These are phyloP conservation scores for Scaptomyza parva DNA, from an alignment of 2,888 invertebrate species.

Conservation along the genomic window DNA sequence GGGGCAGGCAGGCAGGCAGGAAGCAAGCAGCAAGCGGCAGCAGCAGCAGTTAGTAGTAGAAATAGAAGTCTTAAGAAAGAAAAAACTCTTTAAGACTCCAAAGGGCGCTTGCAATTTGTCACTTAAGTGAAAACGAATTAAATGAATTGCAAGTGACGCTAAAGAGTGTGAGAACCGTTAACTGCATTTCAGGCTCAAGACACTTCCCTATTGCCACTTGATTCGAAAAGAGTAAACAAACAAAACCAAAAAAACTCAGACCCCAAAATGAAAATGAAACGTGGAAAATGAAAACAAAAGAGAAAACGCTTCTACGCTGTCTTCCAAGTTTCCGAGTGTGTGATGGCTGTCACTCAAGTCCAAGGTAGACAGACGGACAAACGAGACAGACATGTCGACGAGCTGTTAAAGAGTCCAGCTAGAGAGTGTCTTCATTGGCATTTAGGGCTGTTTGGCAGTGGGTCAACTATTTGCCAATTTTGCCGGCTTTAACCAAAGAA, in stretches of 20 bases:
- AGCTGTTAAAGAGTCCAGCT: conserved; percentile 15
- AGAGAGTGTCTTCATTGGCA: conserved; percentile 22
- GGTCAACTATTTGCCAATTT: conserved; percentile 55
- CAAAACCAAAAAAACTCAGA: conserved; percentile 37
- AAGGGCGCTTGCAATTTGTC: conserved; percentile 66
- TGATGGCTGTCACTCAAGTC: conserved; percentile 62
- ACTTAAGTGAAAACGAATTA: conserved; percentile 42
- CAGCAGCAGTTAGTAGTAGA: conserved; percentile 4
- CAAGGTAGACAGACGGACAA: background rate
- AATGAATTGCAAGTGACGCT: conserved; percentile 30
- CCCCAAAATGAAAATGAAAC: conserved; percentile 67
- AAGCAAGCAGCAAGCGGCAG: too few species aligned
- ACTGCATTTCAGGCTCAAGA: conserved; percentile 36
- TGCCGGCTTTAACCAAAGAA: conserved; percentile 20
- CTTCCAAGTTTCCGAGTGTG: too few species aligned
- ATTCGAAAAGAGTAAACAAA: conserved; percentile 58
- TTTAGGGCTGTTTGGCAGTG: conserved; percentile 57
- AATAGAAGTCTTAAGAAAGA: background rate
- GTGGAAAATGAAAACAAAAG: conserved; percentile 74
- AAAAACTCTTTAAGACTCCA: conserved; percentile 4
- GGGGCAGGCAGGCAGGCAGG: too few species aligned
- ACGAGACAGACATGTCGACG: background rate
- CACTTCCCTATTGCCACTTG: conserved; percentile 56
- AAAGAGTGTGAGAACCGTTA: conserved; percentile 55
- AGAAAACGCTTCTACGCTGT: conserved; percentile 53